A percentile compares a stretch with the other conserved stretches of the same genome.
These are phyloP conservation scores for Phaethon lepturus DNA, from an alignment of 2,113 vertebrate genomes.

Conservation along the genomic window DNA sequence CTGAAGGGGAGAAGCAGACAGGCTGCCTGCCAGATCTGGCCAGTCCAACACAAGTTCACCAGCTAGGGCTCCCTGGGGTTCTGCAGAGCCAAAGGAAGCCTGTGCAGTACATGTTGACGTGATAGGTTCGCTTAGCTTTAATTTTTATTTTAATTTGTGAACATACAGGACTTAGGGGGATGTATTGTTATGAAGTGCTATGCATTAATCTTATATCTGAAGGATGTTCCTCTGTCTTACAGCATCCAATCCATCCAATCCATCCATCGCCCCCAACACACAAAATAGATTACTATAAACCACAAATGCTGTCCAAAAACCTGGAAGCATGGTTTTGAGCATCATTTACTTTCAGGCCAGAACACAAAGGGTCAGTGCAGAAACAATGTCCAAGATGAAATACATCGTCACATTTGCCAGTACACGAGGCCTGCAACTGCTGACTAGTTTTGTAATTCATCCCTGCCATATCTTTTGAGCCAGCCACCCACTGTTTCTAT, in stretches of 20 bases:
- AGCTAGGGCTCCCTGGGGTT: not conserved
- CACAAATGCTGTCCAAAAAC: not conserved
- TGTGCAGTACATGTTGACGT: not conserved
- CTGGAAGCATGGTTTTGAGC: not conserved
- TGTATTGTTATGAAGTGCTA: not conserved
- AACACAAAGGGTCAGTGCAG: not conserved
- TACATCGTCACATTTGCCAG: not conserved
- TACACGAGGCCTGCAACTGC: not conserved
- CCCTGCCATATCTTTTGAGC: not conserved
- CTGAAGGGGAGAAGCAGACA: not conserved
- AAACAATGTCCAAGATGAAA: not conserved
- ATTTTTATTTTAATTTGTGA: not conserved
- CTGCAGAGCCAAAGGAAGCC: not conserved
- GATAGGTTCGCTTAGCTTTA: not conserved
- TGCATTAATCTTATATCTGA: not conserved
- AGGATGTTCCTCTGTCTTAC: not conserved
- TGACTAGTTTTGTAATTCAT: conserved; percentile 7
- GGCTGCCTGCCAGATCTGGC: not conserved
- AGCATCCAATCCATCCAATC: not conserved
- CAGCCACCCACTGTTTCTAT: conserved; percentile 1
- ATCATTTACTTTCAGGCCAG: not conserved
- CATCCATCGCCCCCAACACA: not conserved
- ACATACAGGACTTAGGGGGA: not conserved
- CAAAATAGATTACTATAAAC: not conserved
- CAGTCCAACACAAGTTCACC: not conserved